Percentiles rank a stretch among this genome's conserved stretches.
Evolutionary conservation across 1,140 invertebrate genomes (phyloP).

Genomic region (Bemisia tabaci): DNA sequence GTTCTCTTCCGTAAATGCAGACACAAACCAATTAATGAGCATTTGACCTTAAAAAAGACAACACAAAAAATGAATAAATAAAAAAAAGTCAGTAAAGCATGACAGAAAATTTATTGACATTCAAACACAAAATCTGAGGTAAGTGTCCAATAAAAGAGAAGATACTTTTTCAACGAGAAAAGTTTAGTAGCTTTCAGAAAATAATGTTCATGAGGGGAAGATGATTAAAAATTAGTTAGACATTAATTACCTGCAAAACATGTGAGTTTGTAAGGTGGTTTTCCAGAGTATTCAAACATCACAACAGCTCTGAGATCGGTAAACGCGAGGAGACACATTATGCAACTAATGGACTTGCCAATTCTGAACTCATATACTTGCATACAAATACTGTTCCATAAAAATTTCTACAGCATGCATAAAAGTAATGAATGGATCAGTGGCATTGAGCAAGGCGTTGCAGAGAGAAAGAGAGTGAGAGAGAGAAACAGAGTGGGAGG

Average conservation of each 20-base stretch:
- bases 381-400: neutral
- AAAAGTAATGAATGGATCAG: neutral
- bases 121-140: neutral
- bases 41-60: slow-evolving; percentile 55
- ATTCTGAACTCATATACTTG: neutral
- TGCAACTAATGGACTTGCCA: neutral
- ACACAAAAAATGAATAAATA: slow-evolving; percentile 1
- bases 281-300: neutral
- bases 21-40: slow-evolving; percentile 76
- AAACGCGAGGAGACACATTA: neutral
- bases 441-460: neutral
- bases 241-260: neutral
- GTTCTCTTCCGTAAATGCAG: slow-evolving; percentile 55
- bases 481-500: neutral
- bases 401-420: neutral
- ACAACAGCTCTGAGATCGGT: neutral
- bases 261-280: neutral
- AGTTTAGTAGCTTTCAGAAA: no score
- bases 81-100: neutral
- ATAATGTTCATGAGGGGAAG: no score
- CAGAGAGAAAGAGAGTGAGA: neutral
- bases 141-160: neutral
- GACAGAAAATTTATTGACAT: no score
- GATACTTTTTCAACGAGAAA: no score
- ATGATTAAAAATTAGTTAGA: no score